phyloP scores from a whole-genome alignment of 2,113 vertebrate genomes.

The Naja naja region DNA sequence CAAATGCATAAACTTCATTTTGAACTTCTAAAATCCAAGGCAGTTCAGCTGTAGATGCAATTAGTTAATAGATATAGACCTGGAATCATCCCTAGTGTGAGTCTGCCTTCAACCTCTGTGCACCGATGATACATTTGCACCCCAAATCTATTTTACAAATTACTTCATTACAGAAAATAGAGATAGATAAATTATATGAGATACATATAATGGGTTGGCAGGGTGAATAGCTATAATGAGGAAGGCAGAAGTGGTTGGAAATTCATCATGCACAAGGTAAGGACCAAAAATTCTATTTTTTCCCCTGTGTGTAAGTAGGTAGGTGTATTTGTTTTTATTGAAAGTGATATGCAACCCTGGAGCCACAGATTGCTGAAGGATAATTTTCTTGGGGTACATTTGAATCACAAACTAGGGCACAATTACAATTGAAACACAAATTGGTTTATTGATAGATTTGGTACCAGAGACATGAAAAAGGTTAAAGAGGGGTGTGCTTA shows the following conservation, averaged over 20 bases:
- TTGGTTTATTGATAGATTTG: neutral
- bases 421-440: neutral
- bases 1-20: neutral
- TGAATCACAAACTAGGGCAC: neutral
- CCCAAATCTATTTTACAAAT: neutral
- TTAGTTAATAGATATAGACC: neutral
- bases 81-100: neutral
- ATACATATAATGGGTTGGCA: neutral
- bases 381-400: neutral
- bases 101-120: neutral
- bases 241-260: neutral
- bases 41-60: neutral
- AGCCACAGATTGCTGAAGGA: neutral
- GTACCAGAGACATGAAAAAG: neutral
- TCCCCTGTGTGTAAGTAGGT: neutral
- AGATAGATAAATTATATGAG: neutral
- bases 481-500: neutral
- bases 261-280: neutral
- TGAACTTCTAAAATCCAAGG: neutral
- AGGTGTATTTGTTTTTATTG: neutral
- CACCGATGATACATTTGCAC: neutral
- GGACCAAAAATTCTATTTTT: neutral
- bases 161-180: neutral
- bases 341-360: neutral
- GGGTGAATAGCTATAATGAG: neutral